A percentile compares a stretch with the other conserved stretches of the same genome.
phyloP scores from a whole-genome alignment of 2,888 invertebrate genomes.

The Acrocyrtus sp. region DNA sequence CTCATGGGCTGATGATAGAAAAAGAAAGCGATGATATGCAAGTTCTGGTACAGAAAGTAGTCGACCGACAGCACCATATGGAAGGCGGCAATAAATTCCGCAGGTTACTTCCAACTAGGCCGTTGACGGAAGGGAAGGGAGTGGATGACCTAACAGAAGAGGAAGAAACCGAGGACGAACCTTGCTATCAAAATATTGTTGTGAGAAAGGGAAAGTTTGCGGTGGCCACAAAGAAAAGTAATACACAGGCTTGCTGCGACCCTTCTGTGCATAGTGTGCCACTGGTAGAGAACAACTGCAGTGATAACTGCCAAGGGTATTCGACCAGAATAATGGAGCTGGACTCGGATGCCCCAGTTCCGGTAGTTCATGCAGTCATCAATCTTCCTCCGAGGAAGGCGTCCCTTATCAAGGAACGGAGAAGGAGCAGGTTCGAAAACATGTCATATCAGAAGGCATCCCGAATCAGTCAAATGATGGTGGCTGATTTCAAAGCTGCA shows the following conservation, averaged over 20 bases:
- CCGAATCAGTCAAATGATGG: conserved; percentile 60
- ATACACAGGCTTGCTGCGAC: conserved; percentile 30
- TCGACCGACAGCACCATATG: conserved; percentile 29
- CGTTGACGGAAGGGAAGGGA: conserved; percentile 38
- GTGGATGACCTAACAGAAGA: conserved; percentile 31
- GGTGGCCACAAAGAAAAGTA: conserved; percentile 36
- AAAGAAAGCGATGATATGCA: conserved; percentile 29
- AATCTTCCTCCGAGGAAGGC: conserved; percentile 57
- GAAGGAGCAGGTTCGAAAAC: conserved; percentile 45
- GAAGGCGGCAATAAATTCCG: conserved; percentile 14
- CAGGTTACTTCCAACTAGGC: conserved; percentile 22
- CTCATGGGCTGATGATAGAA: conserved; percentile 46
- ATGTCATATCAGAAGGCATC: conserved; percentile 57
- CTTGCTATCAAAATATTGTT: conserved; percentile 49
- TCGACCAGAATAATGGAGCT: conserved; percentile 29
- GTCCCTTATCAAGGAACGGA: conserved; percentile 50
- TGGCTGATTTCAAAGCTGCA: conserved; percentile 55
- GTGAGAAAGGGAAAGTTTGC: conserved; percentile 36
- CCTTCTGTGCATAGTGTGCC: conserved; percentile 38
- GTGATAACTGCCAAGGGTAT: not conserved
- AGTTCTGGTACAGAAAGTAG: conserved; percentile 30
- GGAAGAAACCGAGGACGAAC: conserved; percentile 34
- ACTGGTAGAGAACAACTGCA: not conserved
- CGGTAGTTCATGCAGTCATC: conserved; percentile 58
- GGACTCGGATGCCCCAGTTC: conserved; percentile 27